phyloP scores from a whole-genome alignment of 1,140 invertebrate genomes.

The Gryllus bimaculatus region DNA sequence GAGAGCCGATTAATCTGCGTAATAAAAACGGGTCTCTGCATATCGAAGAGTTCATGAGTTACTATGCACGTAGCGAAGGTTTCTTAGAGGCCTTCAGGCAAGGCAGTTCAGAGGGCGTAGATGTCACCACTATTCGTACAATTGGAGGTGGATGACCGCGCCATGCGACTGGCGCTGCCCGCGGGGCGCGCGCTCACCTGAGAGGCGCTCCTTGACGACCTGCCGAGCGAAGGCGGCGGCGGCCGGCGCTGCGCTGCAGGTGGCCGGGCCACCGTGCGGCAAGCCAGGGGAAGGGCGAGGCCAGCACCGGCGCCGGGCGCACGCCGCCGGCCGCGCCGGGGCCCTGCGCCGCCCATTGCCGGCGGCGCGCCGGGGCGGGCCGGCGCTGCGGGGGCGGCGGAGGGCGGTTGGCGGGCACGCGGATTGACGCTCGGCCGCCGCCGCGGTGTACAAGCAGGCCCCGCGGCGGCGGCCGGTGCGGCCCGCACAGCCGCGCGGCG shows the following conservation, averaged over 20 bases:
- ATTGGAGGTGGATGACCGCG: no score
- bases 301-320: conserved; percentile 43
- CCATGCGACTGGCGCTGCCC: no score
- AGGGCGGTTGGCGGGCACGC: conserved; percentile 81
- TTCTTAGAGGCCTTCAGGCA: no score
- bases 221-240: conserved; percentile 68
- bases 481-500: conserved; percentile 31
- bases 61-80: no score
- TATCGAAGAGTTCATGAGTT: no score
- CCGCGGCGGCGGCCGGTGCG: conserved; percentile 13
- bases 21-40: no score
- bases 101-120: no score
- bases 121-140: no score
- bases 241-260: conserved; percentile 40
- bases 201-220: conserved; percentile 76
- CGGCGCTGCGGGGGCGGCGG: conserved; percentile 36
- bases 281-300: conserved; percentile 41
- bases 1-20: no score
- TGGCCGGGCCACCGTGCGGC: conserved; percentile 37
- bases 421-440: conserved; percentile 53
- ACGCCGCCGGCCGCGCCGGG: conserved; percentile 22
- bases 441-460: conserved; percentile 30
- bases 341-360: no score
- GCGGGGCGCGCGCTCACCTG: conserved; percentile 71
- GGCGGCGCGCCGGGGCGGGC: no score